Percentiles rank a stretch among this genome's conserved stretches.
These are phyloP conservation scores for Lepus townsendii DNA, from an alignment of 2,797 vertebrate genomes.

Conservation along the genomic window DNA sequence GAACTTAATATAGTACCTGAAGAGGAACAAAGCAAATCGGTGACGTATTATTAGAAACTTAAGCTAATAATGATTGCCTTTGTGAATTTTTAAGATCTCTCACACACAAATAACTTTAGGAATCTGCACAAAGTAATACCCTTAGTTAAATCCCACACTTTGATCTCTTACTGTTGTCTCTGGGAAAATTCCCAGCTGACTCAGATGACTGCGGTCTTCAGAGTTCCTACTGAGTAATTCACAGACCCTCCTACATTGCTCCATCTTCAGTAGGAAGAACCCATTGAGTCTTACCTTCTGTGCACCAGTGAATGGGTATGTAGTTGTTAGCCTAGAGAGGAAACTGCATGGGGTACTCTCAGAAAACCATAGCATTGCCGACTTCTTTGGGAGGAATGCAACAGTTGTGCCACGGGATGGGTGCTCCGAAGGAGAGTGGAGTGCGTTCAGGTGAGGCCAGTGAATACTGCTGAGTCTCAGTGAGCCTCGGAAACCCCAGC, in stretches of 20 bases:
- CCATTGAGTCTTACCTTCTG: neutral
- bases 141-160: slow-evolving; percentile 37
- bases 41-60: slow-evolving; percentile 52
- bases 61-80: slow-evolving; percentile 12
- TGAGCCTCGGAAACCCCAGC: neutral
- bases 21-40: neutral
- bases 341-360: neutral
- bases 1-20: slow-evolving; percentile 8
- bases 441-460: too few species aligned
- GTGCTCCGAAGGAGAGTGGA: neutral
- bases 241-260: neutral
- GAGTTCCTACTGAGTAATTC: slow-evolving; percentile 12
- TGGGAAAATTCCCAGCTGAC: neutral
- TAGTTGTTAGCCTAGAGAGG: neutral
- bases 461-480: neutral
- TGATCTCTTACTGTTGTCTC: slow-evolving; percentile 19
- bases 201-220: neutral
- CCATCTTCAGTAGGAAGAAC: neutral
- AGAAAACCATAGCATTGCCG: too few species aligned
- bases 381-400: too few species aligned
- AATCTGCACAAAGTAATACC: neutral
- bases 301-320: neutral
- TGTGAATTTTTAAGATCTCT: slow-evolving; percentile 54
- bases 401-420: too few species aligned
- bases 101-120: neutral